Evolutionary conservation across 1,140 invertebrate genomes (phyloP).

Genomic region (Bombus pascuorum): DNA sequence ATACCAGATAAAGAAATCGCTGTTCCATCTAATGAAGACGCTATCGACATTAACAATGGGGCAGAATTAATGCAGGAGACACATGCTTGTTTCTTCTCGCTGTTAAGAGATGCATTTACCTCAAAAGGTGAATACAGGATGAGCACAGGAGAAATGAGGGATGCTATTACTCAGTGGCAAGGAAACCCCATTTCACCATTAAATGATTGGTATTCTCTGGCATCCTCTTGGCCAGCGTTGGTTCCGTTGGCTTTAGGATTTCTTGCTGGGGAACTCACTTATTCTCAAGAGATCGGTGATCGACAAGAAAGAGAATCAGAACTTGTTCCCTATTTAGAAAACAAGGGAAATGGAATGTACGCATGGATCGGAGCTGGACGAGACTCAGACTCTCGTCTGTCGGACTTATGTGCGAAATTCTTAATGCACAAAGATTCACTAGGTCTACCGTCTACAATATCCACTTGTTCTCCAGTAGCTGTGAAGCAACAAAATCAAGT

Average conservation of each 20-base stretch:
- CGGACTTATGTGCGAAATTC: conserved; percentile 85
- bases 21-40: conserved; percentile 65
- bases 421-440: conserved; percentile 76
- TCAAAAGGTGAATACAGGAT: conserved; percentile 92
- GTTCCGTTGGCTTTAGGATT: conserved; percentile 93
- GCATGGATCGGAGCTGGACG: conserved; percentile 98
- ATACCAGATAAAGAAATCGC: conserved; percentile 77
- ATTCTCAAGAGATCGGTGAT: conserved; percentile 74
- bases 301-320: conserved; percentile 90
- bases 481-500: conserved; percentile 65
- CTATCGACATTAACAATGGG: conserved; percentile 71
- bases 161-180: conserved; percentile 90
- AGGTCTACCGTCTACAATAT: conserved; percentile 60
- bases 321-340: conserved; percentile 96
- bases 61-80: conserved; percentile 87
- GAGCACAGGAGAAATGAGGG: conserved; percentile 88
- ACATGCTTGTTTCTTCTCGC: conserved; percentile 91
- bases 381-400: conserved; percentile 92
- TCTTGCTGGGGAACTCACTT: conserved; percentile 90
- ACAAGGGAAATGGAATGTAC: conserved; percentile 88
- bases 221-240: conserved; percentile 90
- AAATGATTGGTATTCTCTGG: conserved; percentile 89
- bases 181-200: conserved; percentile 90
- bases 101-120: conserved; percentile 91
- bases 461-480: conserved; percentile 13